These are phyloP conservation scores for Paratilapia polleni DNA, from an alignment of 2,113 vertebrate genomes.

Conservation along the genomic window DNA sequence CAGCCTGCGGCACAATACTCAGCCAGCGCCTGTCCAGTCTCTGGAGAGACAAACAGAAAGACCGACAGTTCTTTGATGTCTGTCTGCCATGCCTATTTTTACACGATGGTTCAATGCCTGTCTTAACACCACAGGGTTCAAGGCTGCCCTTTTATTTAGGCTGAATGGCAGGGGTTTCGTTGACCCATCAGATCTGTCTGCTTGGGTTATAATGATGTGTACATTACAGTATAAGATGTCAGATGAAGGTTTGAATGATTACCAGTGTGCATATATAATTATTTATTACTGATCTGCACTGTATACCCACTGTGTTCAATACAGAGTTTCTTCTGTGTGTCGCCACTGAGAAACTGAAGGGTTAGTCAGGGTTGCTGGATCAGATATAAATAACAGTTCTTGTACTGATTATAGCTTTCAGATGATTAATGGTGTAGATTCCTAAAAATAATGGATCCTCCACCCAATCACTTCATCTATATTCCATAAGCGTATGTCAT, in stretches of 20 bases:
- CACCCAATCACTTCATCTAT: conserved; percentile 30
- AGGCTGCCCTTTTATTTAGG: conserved; percentile 20
- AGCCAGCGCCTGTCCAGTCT: conserved; percentile 43
- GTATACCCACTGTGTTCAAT: neutral
- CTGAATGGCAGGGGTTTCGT: conserved; percentile 22
- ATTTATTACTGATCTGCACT: neutral
- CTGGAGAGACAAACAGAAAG: conserved; percentile 52
- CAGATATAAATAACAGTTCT: conserved; percentile 56
- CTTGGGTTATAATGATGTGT: neutral
- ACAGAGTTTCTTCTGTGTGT: neutral
- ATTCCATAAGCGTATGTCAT: conserved; percentile 14
- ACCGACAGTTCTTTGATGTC: conserved; percentile 57
- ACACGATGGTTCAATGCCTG: conserved; percentile 24
- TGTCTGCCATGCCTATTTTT: conserved; percentile 8
- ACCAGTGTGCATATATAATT: neutral
- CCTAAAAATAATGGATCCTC: conserved; percentile 27
- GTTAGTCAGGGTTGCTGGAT: conserved; percentile 7
- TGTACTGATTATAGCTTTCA: conserved; percentile 37
- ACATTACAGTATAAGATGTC: neutral
- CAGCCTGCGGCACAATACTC: conserved; percentile 32
- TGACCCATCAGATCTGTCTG: conserved; percentile 10
- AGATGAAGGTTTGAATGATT: neutral
- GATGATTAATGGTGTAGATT: conserved; percentile 46
- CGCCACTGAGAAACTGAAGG: conserved; percentile 12
- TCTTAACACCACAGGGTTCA: conserved; percentile 40